A percentile compares a stretch with the other conserved stretches of the same genome.
These are phyloP conservation scores for Pantelozetes paolii DNA, from an alignment of 2,888 invertebrate genomes.

Conservation along the genomic window DNA sequence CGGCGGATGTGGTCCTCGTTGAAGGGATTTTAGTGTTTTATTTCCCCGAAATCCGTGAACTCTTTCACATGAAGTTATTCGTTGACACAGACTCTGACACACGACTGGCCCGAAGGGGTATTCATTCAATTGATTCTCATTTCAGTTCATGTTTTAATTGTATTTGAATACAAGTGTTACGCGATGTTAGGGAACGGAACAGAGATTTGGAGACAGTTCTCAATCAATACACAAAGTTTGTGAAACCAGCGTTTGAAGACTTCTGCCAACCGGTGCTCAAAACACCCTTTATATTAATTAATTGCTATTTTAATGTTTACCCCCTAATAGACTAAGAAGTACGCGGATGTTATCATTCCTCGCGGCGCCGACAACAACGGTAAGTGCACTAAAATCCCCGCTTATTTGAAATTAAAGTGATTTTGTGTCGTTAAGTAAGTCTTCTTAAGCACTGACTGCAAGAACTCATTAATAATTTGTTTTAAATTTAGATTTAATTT, in stretches of 20 bases:
- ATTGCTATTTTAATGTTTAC: slow-evolving; percentile 49
- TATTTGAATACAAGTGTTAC: slow-evolving; percentile 65
- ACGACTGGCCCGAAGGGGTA: slow-evolving; percentile 88
- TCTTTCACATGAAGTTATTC: slow-evolving; percentile 98
- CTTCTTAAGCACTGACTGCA: neutral
- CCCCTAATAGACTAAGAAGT: slow-evolving; percentile 82
- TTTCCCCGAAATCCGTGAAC: slow-evolving; percentile 84
- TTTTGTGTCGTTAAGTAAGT: neutral
- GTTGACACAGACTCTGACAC: slow-evolving; percentile 99
- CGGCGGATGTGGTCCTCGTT: slow-evolving; percentile 92
- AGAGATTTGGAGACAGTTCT: slow-evolving; percentile 89
- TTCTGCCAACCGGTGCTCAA: slow-evolving; percentile 89
- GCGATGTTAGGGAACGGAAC: slow-evolving; percentile 92
- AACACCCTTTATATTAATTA: neutral
- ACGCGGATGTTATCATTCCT: slow-evolving; percentile 98
- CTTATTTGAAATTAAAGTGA: neutral
- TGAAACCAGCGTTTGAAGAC: slow-evolving; percentile 99
- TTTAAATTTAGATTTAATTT: neutral
- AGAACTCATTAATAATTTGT: neutral
- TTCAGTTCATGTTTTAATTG: neutral
- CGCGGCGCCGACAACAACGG: slow-evolving; percentile 95
- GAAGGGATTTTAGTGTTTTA: slow-evolving; percentile 98
- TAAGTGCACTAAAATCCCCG: slow-evolving; percentile 52
- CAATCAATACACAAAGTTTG: slow-evolving; percentile 93
- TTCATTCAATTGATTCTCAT: slow-evolving; percentile 47